Evolutionary conservation across 1,140 invertebrate species (phyloP), one percentile per base, ranked within the genome.

Genomic region (Microplitis mediator): DNA sequence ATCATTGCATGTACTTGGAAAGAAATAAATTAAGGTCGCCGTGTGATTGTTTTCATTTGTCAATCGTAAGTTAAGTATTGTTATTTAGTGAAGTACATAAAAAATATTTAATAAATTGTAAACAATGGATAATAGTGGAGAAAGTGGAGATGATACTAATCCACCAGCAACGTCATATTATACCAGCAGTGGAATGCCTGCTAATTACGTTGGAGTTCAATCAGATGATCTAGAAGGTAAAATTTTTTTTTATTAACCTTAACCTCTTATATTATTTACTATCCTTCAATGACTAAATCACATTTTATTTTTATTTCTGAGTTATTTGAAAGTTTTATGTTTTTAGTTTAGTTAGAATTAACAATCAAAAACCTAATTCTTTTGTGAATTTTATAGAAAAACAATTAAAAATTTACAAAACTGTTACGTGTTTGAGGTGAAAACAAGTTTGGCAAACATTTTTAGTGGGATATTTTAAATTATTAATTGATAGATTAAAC

Each of bases 71-170:
- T 13, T 54, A 13, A n/a, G 16, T 58, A 9, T 31, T 16, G 9
- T 58, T 58, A 16, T 16, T 58, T 31, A 31, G 23, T 31, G 23
- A 58, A 9, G 4, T 31, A 58, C 16, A 58, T n/a, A 62, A 36
- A 36, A 13, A 36, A 36, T 32, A 45, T 45, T 45, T 45, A 34
- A 34, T 67, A 34, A 67, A 54, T n/a, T 34, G n/a, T 62, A 39
- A 70, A 72, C 14, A 69, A 89, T 89, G 88, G 88, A 89, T 79
- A 89, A 89, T 63, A 87, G 87, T 61, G 84, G 86, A 63, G 88
- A 89, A 79, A 88, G 88, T 78, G 88, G 88, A 8, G 88, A 89
- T 69, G 88, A 89, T 56, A 81, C 80, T 14, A 83, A 80, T 14
- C 83, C 84, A 54, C 64, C 85, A 50, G 62, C 84, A 36, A 65